Evolutionary conservation across 2,113 vertebrate species (phyloP).

Genomic region (Semicossyphus pulcher): DNA sequence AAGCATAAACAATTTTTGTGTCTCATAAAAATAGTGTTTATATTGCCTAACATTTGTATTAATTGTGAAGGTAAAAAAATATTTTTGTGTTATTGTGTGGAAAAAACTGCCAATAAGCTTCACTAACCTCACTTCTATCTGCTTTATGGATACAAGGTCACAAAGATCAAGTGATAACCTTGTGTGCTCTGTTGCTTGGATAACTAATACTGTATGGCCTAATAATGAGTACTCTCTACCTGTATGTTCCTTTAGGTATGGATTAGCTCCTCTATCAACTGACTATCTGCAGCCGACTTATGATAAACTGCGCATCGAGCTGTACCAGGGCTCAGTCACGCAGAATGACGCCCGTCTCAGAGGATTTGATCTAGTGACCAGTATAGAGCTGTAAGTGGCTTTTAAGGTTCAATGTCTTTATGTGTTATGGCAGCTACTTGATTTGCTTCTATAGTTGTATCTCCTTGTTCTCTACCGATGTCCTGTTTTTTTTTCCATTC

Average conservation of each 20-base stretch:
- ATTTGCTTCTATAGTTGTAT: no score
- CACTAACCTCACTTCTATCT: neutral
- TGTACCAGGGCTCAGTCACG: slow-evolving; percentile 92
- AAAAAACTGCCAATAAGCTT: neutral
- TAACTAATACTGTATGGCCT: neutral
- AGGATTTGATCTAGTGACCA: slow-evolving; percentile 92
- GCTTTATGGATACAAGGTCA: neutral
- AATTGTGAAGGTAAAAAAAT: slow-evolving; percentile 83
- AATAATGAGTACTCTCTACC: neutral
- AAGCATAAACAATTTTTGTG: no score
- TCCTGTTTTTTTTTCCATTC: neutral
- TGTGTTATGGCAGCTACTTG: neutral
- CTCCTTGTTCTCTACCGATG: no score
- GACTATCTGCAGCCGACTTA: slow-evolving; percentile 88
- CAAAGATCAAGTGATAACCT: no score
- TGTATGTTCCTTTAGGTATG: slow-evolving; percentile 77
- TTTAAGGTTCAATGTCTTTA: neutral
- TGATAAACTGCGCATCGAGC: slow-evolving; percentile 84
- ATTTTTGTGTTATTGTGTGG: slow-evolving; percentile 80
- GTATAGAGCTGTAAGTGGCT: slow-evolving; percentile 93
- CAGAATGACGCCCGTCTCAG: slow-evolving; percentile 89
- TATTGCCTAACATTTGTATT: no score
- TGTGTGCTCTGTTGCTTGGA: neutral
- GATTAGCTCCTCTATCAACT: slow-evolving; percentile 84
- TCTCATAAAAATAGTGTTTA: no score